Evolutionary conservation across 2,888 invertebrate species (phyloP), one percentile per base, ranked within the genome.

Genomic region (Pyrgus malvae): DNA sequence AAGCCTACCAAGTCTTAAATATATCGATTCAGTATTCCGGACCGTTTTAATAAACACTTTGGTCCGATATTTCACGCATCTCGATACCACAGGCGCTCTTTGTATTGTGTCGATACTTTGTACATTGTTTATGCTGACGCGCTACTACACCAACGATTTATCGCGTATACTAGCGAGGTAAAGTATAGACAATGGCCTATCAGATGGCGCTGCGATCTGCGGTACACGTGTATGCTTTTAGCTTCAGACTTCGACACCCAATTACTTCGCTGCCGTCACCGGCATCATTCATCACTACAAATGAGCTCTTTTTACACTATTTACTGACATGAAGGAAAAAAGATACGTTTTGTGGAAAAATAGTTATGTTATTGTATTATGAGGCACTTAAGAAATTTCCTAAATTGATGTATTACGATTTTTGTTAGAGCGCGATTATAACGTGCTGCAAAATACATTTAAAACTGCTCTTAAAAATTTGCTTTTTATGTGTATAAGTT

Each of bases 101-200:
- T n/a, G n/a, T n/a, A n/a, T n/a, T n/a, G n/a, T n/a, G n/a, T n/a
- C n/a, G n/a, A n/a, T n/a, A 66, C 65, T 65, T 46, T 66, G 69
- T 72, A 70, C 69, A 67, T 68, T 73, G 73, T 72, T 72, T 74
- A 73, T 65, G 63, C 59, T 62, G 66, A 74, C 73, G 72, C 72
- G 70, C 76, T 61, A 63, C 67, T 80, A 85, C 86, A 85, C 64
- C 76, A 69, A 83, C 76, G 78, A 88, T 88, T 87, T 89, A 89
- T 88, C 79, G 83, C 76, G 74, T 82, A 82, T 82, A 83, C 73
- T 69, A 68, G 68, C 64, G 72, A 74, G 86, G 86, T 86, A 85
- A 83, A 77, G 76, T 72, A 70, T 77, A 85, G 87, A 88, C 89
- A 89, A 88, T 86, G 75, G 83, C 67, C 77, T 79, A 83, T 81